Conservation (phyloP, 2,888 invertebrate genomes). For the Thalpophila matura region DNA sequence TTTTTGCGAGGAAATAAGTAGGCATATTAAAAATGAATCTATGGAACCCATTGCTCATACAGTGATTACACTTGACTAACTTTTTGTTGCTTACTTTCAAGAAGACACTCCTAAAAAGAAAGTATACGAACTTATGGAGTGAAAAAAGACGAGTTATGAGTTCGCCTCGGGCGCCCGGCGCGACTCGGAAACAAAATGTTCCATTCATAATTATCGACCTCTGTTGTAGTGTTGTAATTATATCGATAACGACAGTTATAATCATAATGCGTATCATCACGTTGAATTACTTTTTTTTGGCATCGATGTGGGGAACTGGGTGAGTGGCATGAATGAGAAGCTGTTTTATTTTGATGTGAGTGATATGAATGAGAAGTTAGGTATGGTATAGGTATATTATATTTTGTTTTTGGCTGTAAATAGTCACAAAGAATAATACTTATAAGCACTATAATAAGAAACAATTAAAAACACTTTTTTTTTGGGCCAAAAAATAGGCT, state of each 20-base stretch:
- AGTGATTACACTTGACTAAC: constrained; percentile 34
- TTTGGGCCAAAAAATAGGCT: too few relatives aligned
- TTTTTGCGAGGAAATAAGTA: too few relatives aligned
- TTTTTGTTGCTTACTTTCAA: constrained; percentile 80
- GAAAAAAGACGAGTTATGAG: constrained; percentile 80
- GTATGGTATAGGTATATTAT: too few relatives aligned
- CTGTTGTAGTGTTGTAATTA: constrained; percentile 75
- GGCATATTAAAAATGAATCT: too few relatives aligned
- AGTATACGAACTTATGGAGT: constrained; percentile 71
- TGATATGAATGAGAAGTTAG: too few relatives aligned
- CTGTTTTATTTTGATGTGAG: too few relatives aligned
- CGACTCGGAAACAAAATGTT: constrained; percentile 83
- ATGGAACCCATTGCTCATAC: constrained; percentile 23
- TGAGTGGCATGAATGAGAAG: constrained; percentile 39
- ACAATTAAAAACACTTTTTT: too few relatives aligned
- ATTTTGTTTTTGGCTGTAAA: too few relatives aligned
- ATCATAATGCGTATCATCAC: constrained; percentile 49
- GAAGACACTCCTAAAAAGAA: constrained; percentile 86
- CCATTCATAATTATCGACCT: constrained; percentile 87
- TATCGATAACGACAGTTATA: constrained; percentile 68
- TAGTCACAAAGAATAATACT: too few relatives aligned
- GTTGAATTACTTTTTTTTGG: constrained; percentile 38
- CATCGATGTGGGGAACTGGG: constrained; percentile 23
- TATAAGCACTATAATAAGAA: too few relatives aligned
- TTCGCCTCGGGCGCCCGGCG: constrained; percentile 74